Evolutionary conservation across 1,140 invertebrate genomes (phyloP).

Genomic region (Drosophila carrolli): DNA sequence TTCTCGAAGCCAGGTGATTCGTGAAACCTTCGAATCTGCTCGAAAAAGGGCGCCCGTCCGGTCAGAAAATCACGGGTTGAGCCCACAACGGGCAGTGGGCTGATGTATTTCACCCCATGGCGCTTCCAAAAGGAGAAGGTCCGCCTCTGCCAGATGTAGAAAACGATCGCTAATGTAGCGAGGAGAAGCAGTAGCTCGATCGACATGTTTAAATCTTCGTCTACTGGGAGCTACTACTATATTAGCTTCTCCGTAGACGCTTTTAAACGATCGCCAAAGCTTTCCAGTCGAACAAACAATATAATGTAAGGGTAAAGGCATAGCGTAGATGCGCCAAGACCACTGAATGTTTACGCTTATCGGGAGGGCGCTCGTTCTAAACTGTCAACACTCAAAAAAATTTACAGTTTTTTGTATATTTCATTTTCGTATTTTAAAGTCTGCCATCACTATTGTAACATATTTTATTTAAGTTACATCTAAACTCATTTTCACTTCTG

Average conservation of each 20-base stretch:
- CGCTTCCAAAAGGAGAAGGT: slow-evolving; percentile 79
- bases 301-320: background rate
- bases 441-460: too few species aligned
- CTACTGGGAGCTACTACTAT: slow-evolving; percentile 17
- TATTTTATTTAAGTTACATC: too few species aligned
- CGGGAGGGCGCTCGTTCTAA: background rate
- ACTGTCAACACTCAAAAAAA: background rate
- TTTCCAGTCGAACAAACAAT: background rate
- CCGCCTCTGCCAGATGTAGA: slow-evolving; percentile 57
- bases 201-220: slow-evolving; percentile 36
- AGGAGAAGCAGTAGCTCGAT: slow-evolving; percentile 47
- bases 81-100: slow-evolving; percentile 73
- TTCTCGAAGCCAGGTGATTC: slow-evolving; percentile 49
- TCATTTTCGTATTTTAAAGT: background rate
- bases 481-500: too few species aligned
- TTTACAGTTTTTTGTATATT: background rate
- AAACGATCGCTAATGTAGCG: slow-evolving; percentile 41
- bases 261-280: slow-evolving; percentile 32
- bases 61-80: slow-evolving; percentile 61
- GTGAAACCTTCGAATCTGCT: slow-evolving; percentile 50
- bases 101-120: slow-evolving; percentile 80
- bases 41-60: slow-evolving; percentile 27
- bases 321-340: background rate
- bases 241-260: background rate
- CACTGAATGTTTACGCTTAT: background rate